Evolutionary conservation across 1,140 invertebrate species (phyloP), one percentile per base, ranked within the genome.

Genomic region (Ceratitis capitata): DNA sequence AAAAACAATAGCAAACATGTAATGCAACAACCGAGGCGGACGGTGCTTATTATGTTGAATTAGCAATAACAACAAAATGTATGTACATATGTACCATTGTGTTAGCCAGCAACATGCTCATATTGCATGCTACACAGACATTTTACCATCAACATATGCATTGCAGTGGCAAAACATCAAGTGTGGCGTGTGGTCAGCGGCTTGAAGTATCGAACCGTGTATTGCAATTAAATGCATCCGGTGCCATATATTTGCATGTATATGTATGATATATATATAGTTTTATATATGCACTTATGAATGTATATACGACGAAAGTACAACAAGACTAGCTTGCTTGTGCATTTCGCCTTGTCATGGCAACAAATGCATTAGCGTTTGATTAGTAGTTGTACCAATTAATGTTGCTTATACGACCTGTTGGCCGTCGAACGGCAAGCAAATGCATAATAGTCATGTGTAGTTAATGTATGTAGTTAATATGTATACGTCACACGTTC

Each of bases 351-450:
- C 19, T 39, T 69, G 64, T 26, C 35, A 69, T 61, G 58, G 23
- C 32, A 69, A 35, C 61, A 69, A 69, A n/a, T 23, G 69, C 39
- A 39, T 78, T 47, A 26, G 69, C 69, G 69, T 78, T 78, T 78
- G 69, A 78, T 78, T 78, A 78, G 69, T 78, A 78, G 69, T 78
- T 78, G 69, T 78, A 78, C 69, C 45, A 78, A 78, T 78, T 78
- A 78, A 78, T 78, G 69, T 78, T 78, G 69, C 69, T 35, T 78
- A 78, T 78, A 78, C 69, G 69, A 78, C 69, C n/a, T 47, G 69
- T 26, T 78, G 42, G 32, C 39, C 69, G 45, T 9, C 69, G 19
- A 45, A 26, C n/a, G 69, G 45, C 35, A 78, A 39, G 6, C 58
- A 64, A 64, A 32, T 64, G n/a, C n/a, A n/a, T n/a, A n/a, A n/a